Percentiles rank a stretch among this genome's conserved stretches.
These are phyloP conservation scores for Drosophila obscura DNA, from an alignment of 1,140 invertebrate species.

Conservation along the genomic window DNA sequence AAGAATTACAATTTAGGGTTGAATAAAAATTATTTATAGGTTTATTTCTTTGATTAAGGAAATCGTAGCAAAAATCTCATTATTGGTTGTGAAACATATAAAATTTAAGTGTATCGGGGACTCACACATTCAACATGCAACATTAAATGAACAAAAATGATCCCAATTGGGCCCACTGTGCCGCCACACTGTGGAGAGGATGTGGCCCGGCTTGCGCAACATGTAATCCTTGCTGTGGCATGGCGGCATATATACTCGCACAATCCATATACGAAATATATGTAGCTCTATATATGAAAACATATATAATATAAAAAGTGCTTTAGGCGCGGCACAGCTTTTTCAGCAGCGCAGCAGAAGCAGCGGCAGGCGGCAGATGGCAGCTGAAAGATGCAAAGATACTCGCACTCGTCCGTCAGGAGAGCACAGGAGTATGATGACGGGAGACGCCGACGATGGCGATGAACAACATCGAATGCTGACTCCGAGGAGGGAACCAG, in stretches of 20 bases:
- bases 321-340: conserved; percentile 72
- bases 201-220: conserved; percentile 41
- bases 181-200: conserved; percentile 26
- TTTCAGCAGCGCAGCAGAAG: conserved; percentile 49
- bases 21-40: no score
- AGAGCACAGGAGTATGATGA: conserved; percentile 22
- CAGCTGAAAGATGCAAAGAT: conserved; percentile 66
- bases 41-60: no score
- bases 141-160: not conserved
- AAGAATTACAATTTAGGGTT: not conserved
- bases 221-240: conserved; percentile 68
- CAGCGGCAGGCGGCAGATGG: conserved; percentile 61
- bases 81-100: not conserved
- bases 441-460: conserved; percentile 1
- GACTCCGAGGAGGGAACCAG: conserved; percentile 8
- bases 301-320: conserved; percentile 59
- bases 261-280: conserved; percentile 26
- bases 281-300: conserved; percentile 28
- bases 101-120: no score
- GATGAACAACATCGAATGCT: conserved; percentile 9
- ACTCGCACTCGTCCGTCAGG: conserved; percentile 14
- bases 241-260: conserved; percentile 39
- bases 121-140: no score
- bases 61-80: not conserved
- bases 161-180: conserved; percentile 30